These are phyloP conservation scores for Dichetophora obliterata DNA, from an alignment of 2,888 invertebrate species.

Conservation along the genomic window DNA sequence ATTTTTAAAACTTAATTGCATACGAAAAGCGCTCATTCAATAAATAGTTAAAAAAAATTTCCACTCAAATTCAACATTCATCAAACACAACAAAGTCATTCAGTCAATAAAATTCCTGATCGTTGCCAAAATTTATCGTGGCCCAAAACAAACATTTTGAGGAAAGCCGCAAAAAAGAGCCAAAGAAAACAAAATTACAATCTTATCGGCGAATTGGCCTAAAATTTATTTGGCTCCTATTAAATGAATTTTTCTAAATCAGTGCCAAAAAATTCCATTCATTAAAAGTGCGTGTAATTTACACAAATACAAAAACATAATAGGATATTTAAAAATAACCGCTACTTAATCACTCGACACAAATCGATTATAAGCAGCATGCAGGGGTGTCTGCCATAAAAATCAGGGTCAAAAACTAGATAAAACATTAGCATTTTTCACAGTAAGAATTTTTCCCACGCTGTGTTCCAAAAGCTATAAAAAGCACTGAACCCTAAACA, in stretches of 20 bases:
- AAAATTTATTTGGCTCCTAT: conserved; percentile 36
- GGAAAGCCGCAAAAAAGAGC: conserved; percentile 1
- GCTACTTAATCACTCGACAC: neutral
- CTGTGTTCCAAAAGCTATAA: neutral
- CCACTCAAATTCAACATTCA: neutral
- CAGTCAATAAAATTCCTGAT: conserved; percentile 23
- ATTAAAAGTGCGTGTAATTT: conserved; percentile 27
- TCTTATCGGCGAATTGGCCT: conserved; percentile 5
- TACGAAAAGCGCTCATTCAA: no score
- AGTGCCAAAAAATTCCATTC: conserved; percentile 47
- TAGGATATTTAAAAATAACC: neutral
- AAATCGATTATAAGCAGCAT: conserved; percentile 4
- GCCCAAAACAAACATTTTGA: conserved; percentile 15
- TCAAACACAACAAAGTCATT: neutral
- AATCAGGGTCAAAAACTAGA: conserved; percentile 6
- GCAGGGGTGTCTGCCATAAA: neutral
- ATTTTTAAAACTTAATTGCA: no score
- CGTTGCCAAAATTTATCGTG: conserved; percentile 37
- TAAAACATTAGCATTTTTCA: neutral
- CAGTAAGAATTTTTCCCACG: neutral
- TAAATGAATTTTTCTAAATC: conserved; percentile 35
- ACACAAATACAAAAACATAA: neutral
- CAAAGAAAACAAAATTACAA: neutral
- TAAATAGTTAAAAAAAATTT: neutral
- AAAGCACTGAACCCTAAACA: neutral